Evolutionary conservation across 2,113 vertebrate genomes (phyloP), one percentile per base, ranked within the genome.

Genomic region (Channa argus): DNA sequence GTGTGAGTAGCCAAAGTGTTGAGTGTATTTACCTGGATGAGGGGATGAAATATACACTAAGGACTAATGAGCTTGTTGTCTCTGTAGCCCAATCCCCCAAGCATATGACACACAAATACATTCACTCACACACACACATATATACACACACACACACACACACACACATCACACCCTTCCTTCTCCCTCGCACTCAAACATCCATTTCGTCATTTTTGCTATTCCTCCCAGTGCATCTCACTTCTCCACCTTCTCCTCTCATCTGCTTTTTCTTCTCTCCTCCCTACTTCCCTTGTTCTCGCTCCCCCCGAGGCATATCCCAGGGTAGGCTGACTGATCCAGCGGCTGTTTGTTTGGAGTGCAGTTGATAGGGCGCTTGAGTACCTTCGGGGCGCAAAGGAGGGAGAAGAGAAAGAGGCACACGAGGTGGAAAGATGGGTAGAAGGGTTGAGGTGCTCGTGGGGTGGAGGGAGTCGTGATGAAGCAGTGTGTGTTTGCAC

Each of bases 311-410:
- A 89, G 88, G 87, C 80, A 34, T 72, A 79, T 92, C 86, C 89
- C 77, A 53, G 71, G 84, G 84, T 24, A 91, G 86, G 59, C 64
- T 59, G 74, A 79, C 79, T 66, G 85, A 88, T 84, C 86, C 82
- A n/a, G 62, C 41, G 75, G 71, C 79, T 82, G 81, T 88, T 89
- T 93, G 91, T 93, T 93, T 89, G 89, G 86, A 87, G 85, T 84
- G 77, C 73, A 65, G 77, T 83, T 83, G 86, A 88, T 83, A 82
- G 89, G 86, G 62, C 82, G 37, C 63, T 41, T 2, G 63, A 73
- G 78, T 75, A 83, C 88, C 87, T 84, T n/a, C 24, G 70, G 79
- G 88, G 91, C 82, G 10, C 72, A 49, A 50, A 39, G 71, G 33
- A 1, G 60, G 41, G 44, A 68, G 34, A 33, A 24, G 1, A 41